Base-by-base conservation (phyloP, 1,140 invertebrate genomes). In the Sipha flava region DNA sequence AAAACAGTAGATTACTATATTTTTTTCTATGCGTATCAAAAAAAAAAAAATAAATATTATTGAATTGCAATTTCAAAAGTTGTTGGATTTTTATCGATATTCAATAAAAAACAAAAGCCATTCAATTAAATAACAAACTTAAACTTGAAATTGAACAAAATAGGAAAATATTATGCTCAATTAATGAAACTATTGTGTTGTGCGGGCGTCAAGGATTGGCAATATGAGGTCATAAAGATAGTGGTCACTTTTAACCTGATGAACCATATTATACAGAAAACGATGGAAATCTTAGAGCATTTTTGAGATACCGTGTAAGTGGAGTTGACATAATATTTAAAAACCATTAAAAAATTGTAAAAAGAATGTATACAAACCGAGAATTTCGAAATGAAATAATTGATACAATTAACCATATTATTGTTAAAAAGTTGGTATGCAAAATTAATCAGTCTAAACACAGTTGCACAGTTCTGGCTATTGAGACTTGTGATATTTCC, bases 301-400 rank as follows among this genome's bases (percentile, higher is more conserved):
- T 72, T 0, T 59, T 54, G 34, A 29, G 45, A 18, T 59, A 45
- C 9, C 31, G 23, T 12, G 72, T 43, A n/a, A 37, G 23, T 66
- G 34, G 23, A 1, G 81, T 45, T 43, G 45, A 49, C 14, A 31
- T 26, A 9, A 75, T 40, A 82, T 29, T 49, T 21, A 52, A 57
- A 57, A 49, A 37, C 10, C 26, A 77, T 57, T 77, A 49, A 7
- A 34, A 77, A 52, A 49, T 34, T 49, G 26, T 49, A 29, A 34
- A 16, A 29, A 26, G 18, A 54, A 34, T 23, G 40, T 57, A 79
- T 79, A 81, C 66, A 49, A 82, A 80, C 68, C 62, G 64, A 62
- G 26, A 66, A 62, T 80, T 82, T 80, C 77, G 81, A 79, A 82
- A 82, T 52, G 79, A 81, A 68, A 57, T 82, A 26, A 81, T 82